Evolutionary conservation across 64 coral and sea anemone species (phyloP).

Genomic region (Porites australiensis): DNA sequence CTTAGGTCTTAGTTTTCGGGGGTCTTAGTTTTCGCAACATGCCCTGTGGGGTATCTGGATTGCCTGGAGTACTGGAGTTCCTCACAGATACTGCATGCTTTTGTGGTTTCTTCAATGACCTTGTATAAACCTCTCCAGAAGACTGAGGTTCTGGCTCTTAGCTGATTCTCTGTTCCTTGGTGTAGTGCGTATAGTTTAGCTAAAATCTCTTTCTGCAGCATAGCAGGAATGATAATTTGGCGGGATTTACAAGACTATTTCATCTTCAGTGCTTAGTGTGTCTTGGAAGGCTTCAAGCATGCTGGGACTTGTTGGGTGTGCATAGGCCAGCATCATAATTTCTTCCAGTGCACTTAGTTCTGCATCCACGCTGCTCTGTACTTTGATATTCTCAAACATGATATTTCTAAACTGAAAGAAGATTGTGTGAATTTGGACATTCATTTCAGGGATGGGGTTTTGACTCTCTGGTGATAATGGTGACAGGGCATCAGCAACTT

Average conservation of each 20-base stretch:
- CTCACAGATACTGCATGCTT: constrained; percentile 5
- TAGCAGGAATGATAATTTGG: constrained; percentile 5
- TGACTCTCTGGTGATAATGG: neutral
- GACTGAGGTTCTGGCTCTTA: neutral
- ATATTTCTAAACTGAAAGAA: constrained; percentile 33
- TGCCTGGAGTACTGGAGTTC: neutral
- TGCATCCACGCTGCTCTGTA: constrained; percentile 1
- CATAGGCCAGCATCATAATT: constrained; percentile 50
- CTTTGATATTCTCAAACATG: constrained; percentile 20
- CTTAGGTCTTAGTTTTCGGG: too few relatives aligned
- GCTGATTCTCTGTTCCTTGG: constrained; percentile 19
- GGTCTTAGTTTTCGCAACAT: too few relatives aligned
- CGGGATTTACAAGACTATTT: neutral
- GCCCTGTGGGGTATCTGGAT: constrained; percentile 31
- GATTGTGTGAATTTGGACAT: constrained; percentile 44
- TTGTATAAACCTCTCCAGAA: constrained; percentile 55
- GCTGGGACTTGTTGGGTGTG: constrained; percentile 26
- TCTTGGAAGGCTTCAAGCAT: neutral
- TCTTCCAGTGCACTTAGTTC: constrained; percentile 51
- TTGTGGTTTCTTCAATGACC: constrained; percentile 45
- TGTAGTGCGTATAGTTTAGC: constrained; percentile 14
- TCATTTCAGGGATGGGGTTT: neutral
- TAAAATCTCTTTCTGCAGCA: constrained; percentile 32
- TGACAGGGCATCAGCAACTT: constrained; percentile 47
- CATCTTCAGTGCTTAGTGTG: neutral